Conservation (phyloP, 2,888 invertebrate species). For the Amorpha juglandis region DNA sequence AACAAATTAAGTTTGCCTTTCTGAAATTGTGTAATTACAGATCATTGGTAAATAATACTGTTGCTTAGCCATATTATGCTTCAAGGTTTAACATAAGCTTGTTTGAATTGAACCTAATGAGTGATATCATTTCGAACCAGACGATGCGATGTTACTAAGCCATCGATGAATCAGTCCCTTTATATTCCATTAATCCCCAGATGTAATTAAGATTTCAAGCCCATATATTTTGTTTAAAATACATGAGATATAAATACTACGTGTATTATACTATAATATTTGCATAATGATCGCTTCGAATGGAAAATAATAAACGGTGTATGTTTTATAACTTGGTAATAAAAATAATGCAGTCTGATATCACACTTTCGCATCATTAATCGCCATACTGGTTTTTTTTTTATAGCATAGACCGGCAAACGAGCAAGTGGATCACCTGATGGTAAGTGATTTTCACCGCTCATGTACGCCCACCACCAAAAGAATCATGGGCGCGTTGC, state of each 20-base stretch:
- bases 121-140: conserved; percentile 8
- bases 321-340: too few species aligned
- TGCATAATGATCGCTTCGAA: too few species aligned
- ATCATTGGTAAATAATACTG: neutral
- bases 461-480: too few species aligned
- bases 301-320: neutral
- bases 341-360: too few species aligned
- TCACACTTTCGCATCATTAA: too few species aligned
- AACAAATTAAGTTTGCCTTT: neutral
- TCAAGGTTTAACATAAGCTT: conserved; percentile 8
- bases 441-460: too few species aligned
- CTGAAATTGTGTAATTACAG: neutral
- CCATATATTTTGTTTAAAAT: neutral
- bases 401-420: too few species aligned
- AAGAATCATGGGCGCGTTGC: too few species aligned
- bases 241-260: neutral
- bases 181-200: neutral
- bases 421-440: too few species aligned
- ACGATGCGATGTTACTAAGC: neutral
- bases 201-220: conserved; percentile 8
- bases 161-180: neutral
- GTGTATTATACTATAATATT: neutral
- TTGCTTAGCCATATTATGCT: neutral
- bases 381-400: too few species aligned
- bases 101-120: neutral